Percentiles rank a stretch among this genome's conserved stretches.
Conservation (phyloP, 2,113 vertebrate genomes). For the Onychostoma macrolepis region DNA sequence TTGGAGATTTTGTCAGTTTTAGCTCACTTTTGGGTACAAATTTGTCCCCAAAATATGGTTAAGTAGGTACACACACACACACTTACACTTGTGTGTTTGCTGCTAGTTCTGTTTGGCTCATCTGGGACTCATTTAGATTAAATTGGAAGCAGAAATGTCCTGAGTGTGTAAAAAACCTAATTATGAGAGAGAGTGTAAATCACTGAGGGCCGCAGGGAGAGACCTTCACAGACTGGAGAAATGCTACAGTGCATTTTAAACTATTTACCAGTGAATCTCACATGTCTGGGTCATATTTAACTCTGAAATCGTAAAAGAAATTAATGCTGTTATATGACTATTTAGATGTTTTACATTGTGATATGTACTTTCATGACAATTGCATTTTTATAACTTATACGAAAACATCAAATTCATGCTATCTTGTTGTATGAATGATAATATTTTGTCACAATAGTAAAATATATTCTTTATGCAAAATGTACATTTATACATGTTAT, state of each 20-base stretch:
- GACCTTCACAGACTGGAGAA: neutral
- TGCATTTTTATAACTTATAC: neutral
- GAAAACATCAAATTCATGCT: neutral
- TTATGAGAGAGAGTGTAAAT: neutral
- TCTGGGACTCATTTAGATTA: neutral
- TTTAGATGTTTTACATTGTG: neutral
- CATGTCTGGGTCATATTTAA: neutral
- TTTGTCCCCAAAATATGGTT: too few species aligned
- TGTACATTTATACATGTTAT: neutral
- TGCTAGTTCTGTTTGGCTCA: neutral
- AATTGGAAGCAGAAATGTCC: neutral
- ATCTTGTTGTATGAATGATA: too few species aligned
- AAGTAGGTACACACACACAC: constrained; percentile 5
- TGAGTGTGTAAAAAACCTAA: neutral
- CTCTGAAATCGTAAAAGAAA: too few species aligned
- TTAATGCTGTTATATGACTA: neutral
- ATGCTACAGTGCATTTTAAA: neutral
- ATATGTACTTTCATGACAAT: neutral
- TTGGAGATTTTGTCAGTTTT: too few species aligned
- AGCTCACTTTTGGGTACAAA: too few species aligned
- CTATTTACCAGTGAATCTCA: neutral
- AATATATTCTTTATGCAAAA: neutral
- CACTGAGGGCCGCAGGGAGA: neutral
- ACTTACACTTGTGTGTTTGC: neutral
- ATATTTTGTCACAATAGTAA: neutral